Evolutionary conservation across 2,113 vertebrate genomes (phyloP), one percentile per base, ranked within the genome.

Genomic region (Rhombomys opimus): DNA sequence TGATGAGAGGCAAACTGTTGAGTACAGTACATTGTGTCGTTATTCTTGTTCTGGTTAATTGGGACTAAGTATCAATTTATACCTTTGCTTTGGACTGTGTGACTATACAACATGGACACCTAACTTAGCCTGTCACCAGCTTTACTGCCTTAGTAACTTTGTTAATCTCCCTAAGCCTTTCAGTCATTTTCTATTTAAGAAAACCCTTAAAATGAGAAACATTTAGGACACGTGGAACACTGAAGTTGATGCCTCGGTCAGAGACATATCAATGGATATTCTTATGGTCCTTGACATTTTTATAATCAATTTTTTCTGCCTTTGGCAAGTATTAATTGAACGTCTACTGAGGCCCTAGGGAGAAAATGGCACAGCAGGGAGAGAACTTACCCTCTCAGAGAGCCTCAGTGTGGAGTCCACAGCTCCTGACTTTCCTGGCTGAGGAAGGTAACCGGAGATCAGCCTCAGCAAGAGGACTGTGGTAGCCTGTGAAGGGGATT

Each of bases 241-340:
- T 75, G 12, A 93, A 52, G 57, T 84, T 57, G 78, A 52, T 81
- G 32, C 15, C 20, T 85, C 18, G 76, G 30, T 61, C 67, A 88
- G 87, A 95, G 54, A 68, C 57, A 92, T 25, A 84, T 30, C 85
- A 80, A 87, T 82, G 27, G 17, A 91, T 93, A 46, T 59, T 89
- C 14, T 96, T 85, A 77, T 38, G 59, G 76, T 67, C 41, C 46
- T 89, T 82, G 23, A 32, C 65, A 54, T 35, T 52, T 92, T 35
- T 54, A 72, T 73, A 73, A 94, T 68, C 84, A 73, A 95, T 90
- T 95, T 18, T 87, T 89, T 30, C 78, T 87, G 38, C 59, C 67
- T 67, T 88, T 95, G 75, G 77, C 14, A 92, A 88, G n/a, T 90
- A 75, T 86, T 88, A 85, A 80, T 63, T 96, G 59, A 73, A 84